Conservation (phyloP, 92 coral and sea anemone genomes). For the Scolanthus callimorphus region DNA sequence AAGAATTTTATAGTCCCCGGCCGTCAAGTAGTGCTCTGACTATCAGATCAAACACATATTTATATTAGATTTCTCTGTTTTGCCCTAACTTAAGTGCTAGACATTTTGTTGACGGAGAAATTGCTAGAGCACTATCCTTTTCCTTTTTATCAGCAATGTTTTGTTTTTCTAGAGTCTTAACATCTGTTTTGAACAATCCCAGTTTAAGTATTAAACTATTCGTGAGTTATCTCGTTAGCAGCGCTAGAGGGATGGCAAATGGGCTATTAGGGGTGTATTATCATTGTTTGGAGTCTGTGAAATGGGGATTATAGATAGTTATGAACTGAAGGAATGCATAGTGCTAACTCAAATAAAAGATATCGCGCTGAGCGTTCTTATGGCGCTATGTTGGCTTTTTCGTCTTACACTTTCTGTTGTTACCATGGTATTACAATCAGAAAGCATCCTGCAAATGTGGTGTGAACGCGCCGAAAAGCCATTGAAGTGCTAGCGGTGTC, state of each 20-base stretch:
- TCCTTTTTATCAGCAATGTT: no score
- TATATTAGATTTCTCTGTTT: no score
- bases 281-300: constrained; percentile 18
- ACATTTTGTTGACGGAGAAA: no score
- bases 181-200: background rate
- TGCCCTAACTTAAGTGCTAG: no score
- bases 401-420: background rate
- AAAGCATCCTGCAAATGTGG: background rate
- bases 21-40: no score
- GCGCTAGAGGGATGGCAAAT: constrained; percentile 12
- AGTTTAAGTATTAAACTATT: background rate
- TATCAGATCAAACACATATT: no score
- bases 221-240: background rate
- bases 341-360: constrained; percentile 12
- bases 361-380: background rate
- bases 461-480: background rate
- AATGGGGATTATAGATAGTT: constrained; percentile 28
- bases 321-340: constrained; percentile 8
- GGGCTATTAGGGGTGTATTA: constrained; percentile 31
- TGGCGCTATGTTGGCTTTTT: background rate
- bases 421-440: background rate
- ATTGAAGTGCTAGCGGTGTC: background rate
- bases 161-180: no score
- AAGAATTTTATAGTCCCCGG: no score
- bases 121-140: no score